phyloP scores from a whole-genome alignment of 2,113 vertebrate genomes.

The Stomatorhinus ivindoensis region DNA sequence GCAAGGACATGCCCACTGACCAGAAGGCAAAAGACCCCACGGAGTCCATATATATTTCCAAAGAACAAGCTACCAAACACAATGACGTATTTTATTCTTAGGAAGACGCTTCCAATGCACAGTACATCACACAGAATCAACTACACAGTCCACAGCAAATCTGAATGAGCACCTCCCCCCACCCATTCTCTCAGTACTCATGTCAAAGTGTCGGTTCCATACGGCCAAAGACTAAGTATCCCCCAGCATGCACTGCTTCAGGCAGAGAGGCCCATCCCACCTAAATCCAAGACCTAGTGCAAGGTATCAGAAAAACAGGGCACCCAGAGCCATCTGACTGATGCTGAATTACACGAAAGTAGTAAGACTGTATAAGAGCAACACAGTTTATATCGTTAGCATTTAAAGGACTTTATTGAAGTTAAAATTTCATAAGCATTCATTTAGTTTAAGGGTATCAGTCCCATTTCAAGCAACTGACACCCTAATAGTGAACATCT shows the following conservation, averaged over 20 bases:
- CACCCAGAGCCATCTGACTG: not conserved
- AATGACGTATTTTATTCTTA: not conserved
- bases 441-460: constrained; percentile 13
- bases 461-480: constrained; percentile 13
- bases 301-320: not conserved
- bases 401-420: constrained; percentile 19
- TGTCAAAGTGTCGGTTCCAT: not conserved
- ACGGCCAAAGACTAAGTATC: not conserved
- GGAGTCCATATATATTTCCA: not conserved
- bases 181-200: not conserved
- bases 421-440: constrained; percentile 14
- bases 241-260: not conserved
- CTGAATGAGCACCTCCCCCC: not conserved
- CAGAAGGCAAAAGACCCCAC: not conserved
- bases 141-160: not conserved
- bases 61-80: not conserved
- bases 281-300: not conserved
- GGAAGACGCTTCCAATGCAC: not conserved
- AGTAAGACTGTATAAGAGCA: not conserved
- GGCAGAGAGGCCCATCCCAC: not conserved
- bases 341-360: not conserved
- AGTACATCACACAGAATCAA: not conserved
- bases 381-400: constrained; percentile 16
- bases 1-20: not conserved
- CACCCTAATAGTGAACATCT: constrained; percentile 15